Evolutionary conservation across 2,113 vertebrate genomes (phyloP), one percentile per base, ranked within the genome.

Genomic region (Condylura cristata): DNA sequence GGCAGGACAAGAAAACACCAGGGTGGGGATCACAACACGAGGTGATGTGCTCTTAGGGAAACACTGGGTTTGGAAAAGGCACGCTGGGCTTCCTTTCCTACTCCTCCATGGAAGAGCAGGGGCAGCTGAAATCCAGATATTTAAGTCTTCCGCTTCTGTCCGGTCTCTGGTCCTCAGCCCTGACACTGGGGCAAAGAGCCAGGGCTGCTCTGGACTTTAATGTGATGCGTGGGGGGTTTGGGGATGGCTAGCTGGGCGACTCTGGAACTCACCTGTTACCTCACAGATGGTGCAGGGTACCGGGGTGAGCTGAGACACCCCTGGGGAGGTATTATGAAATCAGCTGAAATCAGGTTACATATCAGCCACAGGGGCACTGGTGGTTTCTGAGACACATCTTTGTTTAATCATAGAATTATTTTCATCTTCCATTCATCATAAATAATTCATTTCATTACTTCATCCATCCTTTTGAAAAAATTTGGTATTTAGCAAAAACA

Each of bases 401-500:
- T 81, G 66, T 97, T 97, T 97, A 96, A 96, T 97, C 74, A 96
- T 34, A 93, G 81, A 96, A 86, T 94, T 87, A 63, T 94, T 92
- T 95, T 84, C 71, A 86, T 92, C 85, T 97, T 79, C 84, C 84
- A 96, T 39, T 95, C 89, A 96, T 93, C 88, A 97, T 97, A 97
- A 97, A 95, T 93, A 95, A 97, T 89, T 90, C 74, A 93, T 39
- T 86, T 92, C 16, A 71, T 94, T 48, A 93, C 80, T 90, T 93
- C 72, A 74, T 41, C 84, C 94, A 39, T 70, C 66, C 53, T 90
- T 95, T 79, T 28, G 51, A 88, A 97, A 96, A 90, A 91, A 82
- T 97, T 96, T 97, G 95, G 95, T 96, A 96, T 92, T 97, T 97
- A 97, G 96, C 94, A 96, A 96, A 96, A 95, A 94, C 46, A 94